These are phyloP conservation scores for Elgaria multicarinata DNA, from an alignment of 2,113 vertebrate genomes.

Conservation along the genomic window DNA sequence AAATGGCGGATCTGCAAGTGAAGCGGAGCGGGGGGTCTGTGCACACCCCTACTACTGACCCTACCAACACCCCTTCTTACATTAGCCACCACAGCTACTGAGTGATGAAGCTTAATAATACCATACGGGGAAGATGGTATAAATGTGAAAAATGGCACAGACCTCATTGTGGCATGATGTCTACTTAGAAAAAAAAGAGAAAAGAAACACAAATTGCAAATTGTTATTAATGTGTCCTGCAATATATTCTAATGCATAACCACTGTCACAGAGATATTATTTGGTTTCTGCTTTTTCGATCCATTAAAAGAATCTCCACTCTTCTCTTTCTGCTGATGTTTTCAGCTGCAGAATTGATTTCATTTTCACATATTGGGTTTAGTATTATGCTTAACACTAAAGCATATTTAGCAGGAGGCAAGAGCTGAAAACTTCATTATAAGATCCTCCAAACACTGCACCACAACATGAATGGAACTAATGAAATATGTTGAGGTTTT, in stretches of 20 bases:
- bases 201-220: background rate
- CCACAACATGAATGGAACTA: background rate
- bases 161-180: background rate
- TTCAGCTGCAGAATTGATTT: conserved; percentile 38
- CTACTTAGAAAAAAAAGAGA: background rate
- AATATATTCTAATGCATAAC: conserved; percentile 16
- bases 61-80: too few species aligned
- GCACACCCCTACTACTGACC: too few species aligned
- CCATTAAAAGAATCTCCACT: conserved; percentile 14
- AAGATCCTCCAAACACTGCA: conserved; percentile 1
- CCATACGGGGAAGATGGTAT: background rate
- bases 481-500: conserved; percentile 16
- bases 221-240: background rate
- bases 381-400: conserved; percentile 11
- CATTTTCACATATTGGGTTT: conserved; percentile 31
- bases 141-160: background rate
- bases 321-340: background rate
- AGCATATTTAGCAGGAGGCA: background rate
- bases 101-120: too few species aligned
- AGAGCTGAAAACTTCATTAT: conserved; percentile 26
- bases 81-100: too few species aligned
- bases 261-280: background rate
- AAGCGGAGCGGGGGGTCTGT: too few species aligned
- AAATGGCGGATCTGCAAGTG: too few species aligned
- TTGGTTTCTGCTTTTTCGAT: background rate